Evolutionary conservation across 2,888 invertebrate species (phyloP), one percentile per base, ranked within the genome.

Genomic region (Himalopsyche tibetana): DNA sequence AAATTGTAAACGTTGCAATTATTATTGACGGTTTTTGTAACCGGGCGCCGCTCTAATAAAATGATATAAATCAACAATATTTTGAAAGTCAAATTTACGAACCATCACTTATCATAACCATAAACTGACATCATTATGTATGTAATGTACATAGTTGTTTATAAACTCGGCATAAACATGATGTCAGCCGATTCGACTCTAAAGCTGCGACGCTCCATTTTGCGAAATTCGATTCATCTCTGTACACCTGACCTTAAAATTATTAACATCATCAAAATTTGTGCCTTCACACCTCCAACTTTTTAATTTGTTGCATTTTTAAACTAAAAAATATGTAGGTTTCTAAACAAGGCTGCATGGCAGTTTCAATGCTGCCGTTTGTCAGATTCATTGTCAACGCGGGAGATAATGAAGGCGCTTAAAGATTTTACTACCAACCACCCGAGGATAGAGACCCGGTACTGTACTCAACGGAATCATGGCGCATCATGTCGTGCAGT

Each of bases 151-250:
- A n/a, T n/a, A 63, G 63, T 63, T 63, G 28, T 63, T 63, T 11
- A 28, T 63, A 63, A 63, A 8, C 63, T 19, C 63, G 19, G 9
- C 19, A 28, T 63, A 19, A 63, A 63, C 9, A 19, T 63, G 63
- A 28, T 28, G 63, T 63, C 63, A 63, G 63, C 19, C 63, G 11
- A 19, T 63, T 63, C 6, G 11, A 19, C 11, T 63, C 11, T 5
- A 63, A n/a, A 63, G 19, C 11, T 19, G 19, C 63, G 63, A 19
- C 28, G 63, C 63, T 63, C 63, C 63, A 63, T 63, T 63, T 63
- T n/a, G 63, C 63, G 63, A 63, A 63, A 63, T 63, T 63, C 63
- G 19, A 63, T 63, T 63, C 19, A 63, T 63, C 63, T 63, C 19
- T 63, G 63, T 63, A 19, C 63, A 19, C 63, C 63, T 63, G 63